phyloP scores from a whole-genome alignment of 1,140 invertebrate species.

The Pseudoatta argentina region DNA sequence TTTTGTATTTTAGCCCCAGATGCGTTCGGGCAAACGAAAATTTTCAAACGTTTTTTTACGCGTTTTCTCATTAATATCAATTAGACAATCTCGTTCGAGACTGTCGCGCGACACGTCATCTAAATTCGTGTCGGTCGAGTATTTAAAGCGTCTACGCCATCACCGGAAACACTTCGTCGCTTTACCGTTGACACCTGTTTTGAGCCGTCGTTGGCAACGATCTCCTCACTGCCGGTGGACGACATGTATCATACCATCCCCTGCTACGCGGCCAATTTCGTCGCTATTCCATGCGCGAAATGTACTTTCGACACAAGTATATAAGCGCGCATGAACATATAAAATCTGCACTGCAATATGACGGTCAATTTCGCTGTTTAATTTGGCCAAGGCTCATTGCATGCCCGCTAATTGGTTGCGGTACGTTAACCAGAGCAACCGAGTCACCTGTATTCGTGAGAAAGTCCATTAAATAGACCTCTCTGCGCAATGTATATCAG shows the following conservation, averaged over 20 bases:
- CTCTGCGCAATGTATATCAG: background rate
- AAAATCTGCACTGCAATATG: slow-evolving; percentile 33
- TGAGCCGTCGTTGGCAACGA: slow-evolving; percentile 56
- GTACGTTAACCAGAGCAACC: slow-evolving; percentile 58
- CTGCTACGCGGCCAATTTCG: slow-evolving; percentile 62
- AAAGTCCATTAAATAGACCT: slow-evolving; percentile 66
- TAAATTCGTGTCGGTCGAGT: slow-evolving; percentile 38
- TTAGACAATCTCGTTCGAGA: background rate
- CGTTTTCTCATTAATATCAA: background rate
- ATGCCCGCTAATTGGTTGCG: slow-evolving; percentile 65
- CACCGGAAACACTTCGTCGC: slow-evolving; percentile 50
- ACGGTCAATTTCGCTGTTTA: slow-evolving; percentile 63
- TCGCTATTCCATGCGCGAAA: slow-evolving; percentile 30
- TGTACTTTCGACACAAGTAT: slow-evolving; percentile 13
- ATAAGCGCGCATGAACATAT: slow-evolving; percentile 9
- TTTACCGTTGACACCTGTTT: slow-evolving; percentile 73
- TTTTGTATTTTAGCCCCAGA: background rate
- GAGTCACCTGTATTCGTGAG: slow-evolving; percentile 64
- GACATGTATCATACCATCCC: slow-evolving; percentile 40
- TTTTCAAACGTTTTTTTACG: background rate
- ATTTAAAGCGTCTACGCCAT: slow-evolving; percentile 66
- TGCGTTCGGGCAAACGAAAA: background rate
- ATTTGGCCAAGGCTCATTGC: slow-evolving; percentile 42
- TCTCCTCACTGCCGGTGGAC: background rate
- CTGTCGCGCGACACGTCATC: background rate